These are phyloP conservation scores for Pseudomyrmex cubaensis DNA, from an alignment of 1,140 invertebrate species.

Conservation along the genomic window DNA sequence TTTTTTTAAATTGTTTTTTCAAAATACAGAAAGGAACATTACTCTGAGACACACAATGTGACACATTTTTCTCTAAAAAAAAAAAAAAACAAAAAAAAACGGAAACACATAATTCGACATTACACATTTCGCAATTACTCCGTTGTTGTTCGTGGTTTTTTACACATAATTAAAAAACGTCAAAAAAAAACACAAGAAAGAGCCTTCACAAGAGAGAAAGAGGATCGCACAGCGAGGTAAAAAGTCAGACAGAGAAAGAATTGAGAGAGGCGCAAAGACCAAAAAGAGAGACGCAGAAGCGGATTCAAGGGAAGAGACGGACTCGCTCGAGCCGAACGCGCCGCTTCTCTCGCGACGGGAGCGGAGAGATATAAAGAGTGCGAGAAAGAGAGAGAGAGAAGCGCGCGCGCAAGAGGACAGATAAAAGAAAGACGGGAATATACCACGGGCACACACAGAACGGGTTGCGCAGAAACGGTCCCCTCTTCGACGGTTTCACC, in stretches of 20 bases:
- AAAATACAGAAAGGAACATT: not conserved
- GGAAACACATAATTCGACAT: too few species aligned
- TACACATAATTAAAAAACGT: not conserved
- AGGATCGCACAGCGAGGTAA: not conserved
- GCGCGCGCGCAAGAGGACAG: not conserved
- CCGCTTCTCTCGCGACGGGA: conserved; percentile 24
- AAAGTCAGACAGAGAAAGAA: not conserved
- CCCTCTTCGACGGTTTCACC: conserved; percentile 33
- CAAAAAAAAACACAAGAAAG: not conserved
- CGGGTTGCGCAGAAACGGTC: conserved; percentile 52
- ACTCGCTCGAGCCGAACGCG: conserved; percentile 36
- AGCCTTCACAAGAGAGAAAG: not conserved
- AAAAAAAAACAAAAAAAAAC: too few species aligned
- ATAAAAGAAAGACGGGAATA: conserved; percentile 42
- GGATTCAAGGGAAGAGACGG: conserved; percentile 20
- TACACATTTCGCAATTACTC: too few species aligned
- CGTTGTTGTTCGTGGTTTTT: too few species aligned
- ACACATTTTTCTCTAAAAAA: not conserved
- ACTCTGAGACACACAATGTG: not conserved
- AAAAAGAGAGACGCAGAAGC: conserved; percentile 27
- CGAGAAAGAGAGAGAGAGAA: conserved; percentile 9
- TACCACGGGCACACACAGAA: conserved; percentile 40
- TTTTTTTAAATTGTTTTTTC: too few species aligned
- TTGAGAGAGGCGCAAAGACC: conserved; percentile 3
- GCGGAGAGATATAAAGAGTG: conserved; percentile 26